Conservation (phyloP, 2,797 vertebrate species). For the Lates japonicus region DNA sequence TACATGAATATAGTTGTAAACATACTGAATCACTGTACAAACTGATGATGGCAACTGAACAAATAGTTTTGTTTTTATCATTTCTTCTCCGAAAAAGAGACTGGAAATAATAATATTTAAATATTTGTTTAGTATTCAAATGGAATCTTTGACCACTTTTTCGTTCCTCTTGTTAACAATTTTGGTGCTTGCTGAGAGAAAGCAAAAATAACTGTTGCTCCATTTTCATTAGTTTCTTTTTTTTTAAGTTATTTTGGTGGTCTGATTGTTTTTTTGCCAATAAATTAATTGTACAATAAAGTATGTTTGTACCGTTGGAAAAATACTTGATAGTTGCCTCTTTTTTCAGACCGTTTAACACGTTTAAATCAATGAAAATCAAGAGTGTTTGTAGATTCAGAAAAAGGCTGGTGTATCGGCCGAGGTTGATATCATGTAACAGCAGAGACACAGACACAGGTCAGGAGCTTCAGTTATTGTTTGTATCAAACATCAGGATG, state of each 20-base stretch:
- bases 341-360: constrained; percentile 11
- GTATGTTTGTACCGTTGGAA: constrained; percentile 91
- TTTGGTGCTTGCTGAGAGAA: constrained; percentile 88
- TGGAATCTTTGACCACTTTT: constrained; percentile 87
- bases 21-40: constrained; percentile 90
- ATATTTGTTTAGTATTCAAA: constrained; percentile 87
- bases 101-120: constrained; percentile 87
- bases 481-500: no score
- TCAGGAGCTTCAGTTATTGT: no score
- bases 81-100: constrained; percentile 79
- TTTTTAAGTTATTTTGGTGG: constrained; percentile 86
- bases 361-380: no score
- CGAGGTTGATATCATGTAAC: no score
- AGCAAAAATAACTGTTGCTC: constrained; percentile 87
- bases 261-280: constrained; percentile 86
- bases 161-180: constrained; percentile 82
- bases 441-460: no score
- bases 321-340: constrained; percentile 54
- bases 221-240: constrained; percentile 84
- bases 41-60: constrained; percentile 86
- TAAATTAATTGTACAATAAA: constrained; percentile 93
- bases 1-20: constrained; percentile 88
- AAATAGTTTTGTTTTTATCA: constrained; percentile 80
- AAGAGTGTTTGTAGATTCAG: no score
- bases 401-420: no score